Base-by-base conservation (phyloP, 2,113 vertebrate genomes). In the Naja naja region DNA sequence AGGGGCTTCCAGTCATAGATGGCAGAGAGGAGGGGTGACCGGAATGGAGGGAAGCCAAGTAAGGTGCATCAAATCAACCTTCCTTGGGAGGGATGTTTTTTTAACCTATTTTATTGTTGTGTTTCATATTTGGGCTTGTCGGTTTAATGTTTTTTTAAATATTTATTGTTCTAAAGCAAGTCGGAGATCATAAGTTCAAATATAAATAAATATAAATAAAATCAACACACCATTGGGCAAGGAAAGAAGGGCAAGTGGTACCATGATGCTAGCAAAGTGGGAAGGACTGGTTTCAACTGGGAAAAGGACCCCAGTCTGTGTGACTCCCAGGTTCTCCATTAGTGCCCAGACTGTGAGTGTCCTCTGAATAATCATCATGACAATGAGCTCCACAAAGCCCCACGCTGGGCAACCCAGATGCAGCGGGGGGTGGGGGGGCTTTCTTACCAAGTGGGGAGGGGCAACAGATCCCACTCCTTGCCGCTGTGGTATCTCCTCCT, bases 331-430 rank as follows among this genome's bases (percentile, higher is more conserved):
- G 16, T 5, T 74, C n/a, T 34, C 30, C 5, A 5, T 2, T 74
- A 6, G n/a, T 0, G 2, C 64, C 30, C n/a, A 74, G 30, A 69
- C 3, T 30, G 27, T n/a, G 60, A 64, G 14, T 18, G n/a, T 34
- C 64, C 0, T 6, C 64, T 18, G 14, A 74, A 3, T 16, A 1
- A 18, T 34, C n/a, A 20, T 3, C 1, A 5, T 0, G 0, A 39
- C 6, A 7, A 39, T n/a, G 27, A 39, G 69, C 69, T 20, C 16
- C 69, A 34, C n/a, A 25, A 27, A 27, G 11, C 1, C 2, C 5
- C 85, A 49, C 0, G 49, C 49, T 52, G 49, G 22, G 25, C 20
- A 14, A 47, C 87, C 12, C n/a, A 0, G 23, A 11, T 39, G 1
- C 25, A 27, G 6, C 6, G 20, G 2, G 58, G 58, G 1, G n/a